Evolutionary conservation across 2,888 invertebrate genomes (phyloP).

Genomic region (Noctua fimbriata): DNA sequence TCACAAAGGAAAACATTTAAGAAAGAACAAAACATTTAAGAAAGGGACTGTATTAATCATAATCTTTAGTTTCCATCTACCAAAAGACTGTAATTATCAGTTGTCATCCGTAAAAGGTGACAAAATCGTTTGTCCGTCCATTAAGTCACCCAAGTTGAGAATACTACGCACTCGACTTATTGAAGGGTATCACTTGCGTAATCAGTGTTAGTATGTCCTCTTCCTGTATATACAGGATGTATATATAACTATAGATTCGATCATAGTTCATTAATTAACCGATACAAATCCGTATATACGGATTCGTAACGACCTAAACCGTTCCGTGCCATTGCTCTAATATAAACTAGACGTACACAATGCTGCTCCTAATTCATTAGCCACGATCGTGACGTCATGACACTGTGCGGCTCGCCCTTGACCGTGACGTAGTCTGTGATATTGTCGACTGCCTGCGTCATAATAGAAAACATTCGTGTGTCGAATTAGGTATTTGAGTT

Average conservation of each 20-base stretch:
- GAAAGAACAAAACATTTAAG: too few relatives aligned
- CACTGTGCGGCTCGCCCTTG: constrained; percentile 47
- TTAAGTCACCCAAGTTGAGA: not conserved
- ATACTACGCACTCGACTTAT: not conserved
- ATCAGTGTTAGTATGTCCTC: not conserved
- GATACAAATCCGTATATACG: not conserved
- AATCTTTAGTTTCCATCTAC: not conserved
- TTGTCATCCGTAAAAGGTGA: not conserved
- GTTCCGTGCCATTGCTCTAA: constrained; percentile 28
- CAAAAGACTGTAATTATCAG: not conserved
- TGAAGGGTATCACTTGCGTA: not conserved
- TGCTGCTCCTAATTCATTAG: constrained; percentile 39
- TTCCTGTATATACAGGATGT: not conserved
- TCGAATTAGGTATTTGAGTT: not conserved
- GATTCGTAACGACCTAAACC: not conserved
- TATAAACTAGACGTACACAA: constrained; percentile 30
- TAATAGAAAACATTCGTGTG: not conserved
- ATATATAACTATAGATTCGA: not conserved
- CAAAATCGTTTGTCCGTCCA: not conserved
- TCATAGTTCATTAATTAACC: not conserved
- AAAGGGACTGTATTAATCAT: too few relatives aligned
- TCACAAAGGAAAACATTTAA: too few relatives aligned
- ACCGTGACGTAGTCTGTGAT: constrained; percentile 38
- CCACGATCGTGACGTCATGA: constrained; percentile 32
- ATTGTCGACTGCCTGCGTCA: constrained; percentile 13